These are phyloP conservation scores for Nothocercus julius DNA, from an alignment of 2,113 vertebrate genomes.

Conservation along the genomic window DNA sequence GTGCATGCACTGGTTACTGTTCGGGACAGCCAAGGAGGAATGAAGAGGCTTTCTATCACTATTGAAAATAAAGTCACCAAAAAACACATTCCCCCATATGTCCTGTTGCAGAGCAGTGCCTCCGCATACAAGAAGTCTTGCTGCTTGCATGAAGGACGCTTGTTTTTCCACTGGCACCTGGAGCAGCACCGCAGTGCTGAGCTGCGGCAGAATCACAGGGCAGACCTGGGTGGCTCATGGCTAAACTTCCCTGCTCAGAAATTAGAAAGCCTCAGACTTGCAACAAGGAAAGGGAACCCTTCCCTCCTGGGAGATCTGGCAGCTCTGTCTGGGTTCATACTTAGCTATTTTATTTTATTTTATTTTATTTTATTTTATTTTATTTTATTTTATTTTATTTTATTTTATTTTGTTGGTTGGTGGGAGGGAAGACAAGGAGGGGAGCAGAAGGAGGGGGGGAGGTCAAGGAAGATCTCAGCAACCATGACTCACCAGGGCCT, in stretches of 20 bases:
- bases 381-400: background rate
- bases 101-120: background rate
- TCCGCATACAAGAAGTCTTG: fast-evolving
- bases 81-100: background rate
- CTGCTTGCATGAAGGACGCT: background rate
- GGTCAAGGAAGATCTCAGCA: background rate
- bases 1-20: background rate
- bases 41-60: background rate
- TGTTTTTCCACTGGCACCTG: background rate
- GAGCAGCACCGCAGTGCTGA: background rate
- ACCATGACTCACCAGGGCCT: background rate
- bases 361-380: background rate
- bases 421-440: background rate
- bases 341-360: background rate
- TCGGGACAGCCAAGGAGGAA: background rate
- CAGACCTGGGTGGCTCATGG: background rate
- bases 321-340: background rate
- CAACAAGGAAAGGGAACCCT: background rate
- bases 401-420: background rate
- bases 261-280: background rate
- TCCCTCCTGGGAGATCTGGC: background rate
- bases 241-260: background rate
- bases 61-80: background rate
- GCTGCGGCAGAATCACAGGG: background rate
- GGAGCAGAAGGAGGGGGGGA: background rate